phyloP scores from a whole-genome alignment of 2,888 invertebrate genomes.

The Ptilodon capucinus region DNA sequence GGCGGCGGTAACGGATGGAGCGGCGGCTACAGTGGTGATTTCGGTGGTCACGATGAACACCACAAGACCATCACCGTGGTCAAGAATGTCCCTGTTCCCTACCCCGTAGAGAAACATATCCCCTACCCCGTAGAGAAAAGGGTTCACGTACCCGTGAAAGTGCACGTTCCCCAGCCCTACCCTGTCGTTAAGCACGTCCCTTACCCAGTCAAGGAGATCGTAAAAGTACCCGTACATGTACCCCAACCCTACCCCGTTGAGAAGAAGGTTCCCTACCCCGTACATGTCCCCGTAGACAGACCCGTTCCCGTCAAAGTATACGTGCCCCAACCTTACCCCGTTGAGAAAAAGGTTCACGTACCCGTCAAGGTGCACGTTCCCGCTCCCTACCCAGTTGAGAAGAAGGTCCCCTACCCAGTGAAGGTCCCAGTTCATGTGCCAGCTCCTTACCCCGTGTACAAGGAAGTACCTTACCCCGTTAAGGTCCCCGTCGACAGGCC shows the following conservation, averaged over 20 bases:
- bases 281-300: conserved; percentile 78
- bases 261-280: conserved; percentile 81
- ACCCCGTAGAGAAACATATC: conserved; percentile 88
- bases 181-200: conserved; percentile 86
- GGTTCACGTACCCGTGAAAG: conserved; percentile 84
- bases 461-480: conserved; percentile 82
- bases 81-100: conserved; percentile 87
- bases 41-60: conserved; percentile 76
- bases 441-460: conserved; percentile 84
- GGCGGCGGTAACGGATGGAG: conserved; percentile 47
- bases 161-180: conserved; percentile 87
- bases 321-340: conserved; percentile 83
- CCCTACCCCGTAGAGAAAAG: conserved; percentile 86
- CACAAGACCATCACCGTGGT: conserved; percentile 88
- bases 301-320: conserved; percentile 78
- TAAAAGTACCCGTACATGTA: conserved; percentile 84
- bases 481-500: conserved; percentile 86
- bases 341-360: conserved; percentile 84
- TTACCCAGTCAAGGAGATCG: conserved; percentile 84
- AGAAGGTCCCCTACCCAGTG: conserved; percentile 85
- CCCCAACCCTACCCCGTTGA: conserved; percentile 88
- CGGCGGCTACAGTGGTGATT: conserved; percentile 54
- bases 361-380: conserved; percentile 87
- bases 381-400: conserved; percentile 86
- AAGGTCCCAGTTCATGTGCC: conserved; percentile 84